phyloP scores from a whole-genome alignment of 2,888 invertebrate genomes.

The Pseudolycoriella hygida region DNA sequence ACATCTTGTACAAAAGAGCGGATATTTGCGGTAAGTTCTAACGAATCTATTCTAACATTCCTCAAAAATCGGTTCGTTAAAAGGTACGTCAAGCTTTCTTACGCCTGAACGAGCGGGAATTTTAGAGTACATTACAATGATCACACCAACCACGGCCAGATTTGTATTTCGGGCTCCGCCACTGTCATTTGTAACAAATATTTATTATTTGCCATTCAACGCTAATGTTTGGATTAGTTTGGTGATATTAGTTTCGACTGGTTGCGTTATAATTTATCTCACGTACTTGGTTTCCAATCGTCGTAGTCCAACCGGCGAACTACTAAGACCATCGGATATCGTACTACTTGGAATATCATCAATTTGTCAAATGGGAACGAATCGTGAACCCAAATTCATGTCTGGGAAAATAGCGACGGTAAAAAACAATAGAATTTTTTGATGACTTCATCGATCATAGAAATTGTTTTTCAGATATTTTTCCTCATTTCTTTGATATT shows the following conservation, averaged over 20 bases:
- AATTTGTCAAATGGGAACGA: slow-evolving; percentile 40
- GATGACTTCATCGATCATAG: background rate
- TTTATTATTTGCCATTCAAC: slow-evolving; percentile 46
- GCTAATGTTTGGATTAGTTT: slow-evolving; percentile 42
- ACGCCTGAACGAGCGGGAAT: slow-evolving; percentile 20
- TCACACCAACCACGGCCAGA: slow-evolving; percentile 33
- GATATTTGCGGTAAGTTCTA: slow-evolving; percentile 38
- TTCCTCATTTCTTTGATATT: slow-evolving; percentile 38
- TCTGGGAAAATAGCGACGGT: slow-evolving; percentile 18
- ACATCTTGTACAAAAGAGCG: slow-evolving; percentile 35
- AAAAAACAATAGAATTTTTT: slow-evolving; percentile 1
- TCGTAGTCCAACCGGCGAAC: background rate
- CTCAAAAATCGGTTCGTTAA: slow-evolving; percentile 9
- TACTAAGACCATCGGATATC: slow-evolving; percentile 29
- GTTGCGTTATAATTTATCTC: slow-evolving; percentile 7
- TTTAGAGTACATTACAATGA: slow-evolving; percentile 37
- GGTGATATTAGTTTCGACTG: slow-evolving; percentile 28
- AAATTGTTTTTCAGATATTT: slow-evolving; percentile 32
- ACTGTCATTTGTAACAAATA: slow-evolving; percentile 43
- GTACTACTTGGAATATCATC: slow-evolving; percentile 37
- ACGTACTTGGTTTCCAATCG: slow-evolving; percentile 2
- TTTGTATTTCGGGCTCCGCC: slow-evolving; percentile 50
- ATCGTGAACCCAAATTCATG: slow-evolving; percentile 29
- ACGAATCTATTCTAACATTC: background rate
- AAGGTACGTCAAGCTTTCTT: slow-evolving; percentile 28